phyloP scores from a whole-genome alignment of 2,113 vertebrate genomes.

The Crotalus helleri region DNA sequence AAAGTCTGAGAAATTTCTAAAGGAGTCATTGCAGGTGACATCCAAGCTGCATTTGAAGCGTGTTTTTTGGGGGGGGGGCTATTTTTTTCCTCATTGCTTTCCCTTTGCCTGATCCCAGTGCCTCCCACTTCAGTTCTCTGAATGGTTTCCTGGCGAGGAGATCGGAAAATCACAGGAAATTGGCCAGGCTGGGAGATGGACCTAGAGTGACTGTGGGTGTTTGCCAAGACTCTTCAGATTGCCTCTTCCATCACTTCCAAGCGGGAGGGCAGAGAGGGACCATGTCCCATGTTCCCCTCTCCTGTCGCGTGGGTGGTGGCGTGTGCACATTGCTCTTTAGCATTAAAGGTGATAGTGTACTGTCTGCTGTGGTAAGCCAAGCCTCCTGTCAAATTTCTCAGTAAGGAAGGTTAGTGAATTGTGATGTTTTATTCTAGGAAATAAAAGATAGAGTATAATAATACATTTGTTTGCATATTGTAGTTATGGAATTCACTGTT shows the following conservation, averaged over 20 bases:
- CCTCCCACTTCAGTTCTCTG: not conserved
- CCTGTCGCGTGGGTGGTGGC: not conserved
- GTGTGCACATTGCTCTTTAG: no score
- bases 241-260: not conserved
- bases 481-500: not conserved
- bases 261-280: not conserved
- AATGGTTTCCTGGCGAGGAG: not conserved
- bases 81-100: not conserved
- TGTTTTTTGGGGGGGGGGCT: not conserved
- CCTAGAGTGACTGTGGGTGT: not conserved
- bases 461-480: not conserved
- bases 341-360: not conserved
- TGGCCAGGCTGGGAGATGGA: not conserved
- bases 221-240: not conserved
- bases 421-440: not conserved
- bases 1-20: not conserved
- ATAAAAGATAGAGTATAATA: not conserved
- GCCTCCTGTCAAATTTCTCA: not conserved
- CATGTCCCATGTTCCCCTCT: no score
- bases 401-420: not conserved
- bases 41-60: not conserved
- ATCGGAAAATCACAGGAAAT: not conserved
- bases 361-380: not conserved
- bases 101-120: not conserved
- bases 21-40: not conserved